Conservation (phyloP, 2,797 vertebrate genomes). For the Galago senegalensis region DNA sequence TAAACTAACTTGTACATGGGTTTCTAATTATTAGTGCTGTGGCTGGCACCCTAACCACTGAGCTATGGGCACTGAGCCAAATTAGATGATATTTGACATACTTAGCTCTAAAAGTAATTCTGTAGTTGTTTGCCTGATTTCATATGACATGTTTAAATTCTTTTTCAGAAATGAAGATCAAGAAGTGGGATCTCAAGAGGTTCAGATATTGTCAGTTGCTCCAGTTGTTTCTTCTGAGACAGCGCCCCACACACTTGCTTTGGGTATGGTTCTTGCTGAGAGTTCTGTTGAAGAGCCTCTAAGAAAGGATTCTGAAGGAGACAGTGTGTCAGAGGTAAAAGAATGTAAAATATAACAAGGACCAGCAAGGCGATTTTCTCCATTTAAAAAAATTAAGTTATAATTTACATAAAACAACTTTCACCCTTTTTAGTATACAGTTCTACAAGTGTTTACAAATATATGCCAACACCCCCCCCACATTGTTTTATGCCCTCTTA, state of each 20-base stretch:
- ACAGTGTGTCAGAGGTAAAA: slow-evolving; percentile 85
- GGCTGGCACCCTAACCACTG: too few relatives aligned
- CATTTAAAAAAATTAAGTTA: background rate
- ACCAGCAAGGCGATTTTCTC: background rate
- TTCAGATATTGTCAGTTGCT: slow-evolving; percentile 63
- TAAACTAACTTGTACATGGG: too few relatives aligned
- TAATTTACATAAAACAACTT: background rate
- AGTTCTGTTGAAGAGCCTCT: slow-evolving; percentile 52
- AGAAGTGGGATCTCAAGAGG: slow-evolving; percentile 53
- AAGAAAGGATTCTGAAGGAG: slow-evolving; percentile 29
- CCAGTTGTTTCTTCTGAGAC: slow-evolving; percentile 61
- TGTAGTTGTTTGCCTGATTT: slow-evolving; percentile 53
- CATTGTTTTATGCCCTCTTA: background rate
- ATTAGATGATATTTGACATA: background rate
- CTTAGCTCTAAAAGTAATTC: background rate
- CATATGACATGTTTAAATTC: slow-evolving; percentile 30
- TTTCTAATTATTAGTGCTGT: too few relatives aligned
- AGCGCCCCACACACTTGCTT: slow-evolving; percentile 30
- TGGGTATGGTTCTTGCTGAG: slow-evolving; percentile 12
- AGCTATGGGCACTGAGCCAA: background rate
- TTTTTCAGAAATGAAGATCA: slow-evolving; percentile 84
- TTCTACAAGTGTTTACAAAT: background rate
- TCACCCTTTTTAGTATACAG: background rate
- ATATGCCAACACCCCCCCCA: background rate
- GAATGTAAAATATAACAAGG: background rate